These are phyloP conservation scores for Callyntrura sp. DNA, from an alignment of 2,888 invertebrate genomes.

Conservation along the genomic window DNA sequence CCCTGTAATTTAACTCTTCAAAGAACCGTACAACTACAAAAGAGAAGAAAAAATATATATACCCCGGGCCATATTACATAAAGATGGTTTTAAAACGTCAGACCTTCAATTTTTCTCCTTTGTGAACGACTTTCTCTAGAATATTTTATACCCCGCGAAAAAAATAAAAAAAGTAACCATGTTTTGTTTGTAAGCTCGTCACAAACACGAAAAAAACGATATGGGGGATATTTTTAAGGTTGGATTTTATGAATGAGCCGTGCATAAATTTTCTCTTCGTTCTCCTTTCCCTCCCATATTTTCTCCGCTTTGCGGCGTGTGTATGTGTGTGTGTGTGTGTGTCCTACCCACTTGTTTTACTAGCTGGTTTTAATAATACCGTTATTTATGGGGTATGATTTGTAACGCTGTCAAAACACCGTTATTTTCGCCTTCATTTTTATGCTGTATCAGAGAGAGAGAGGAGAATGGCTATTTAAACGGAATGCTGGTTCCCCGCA, in stretches of 20 bases:
- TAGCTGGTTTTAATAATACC: neutral
- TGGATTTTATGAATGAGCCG: neutral
- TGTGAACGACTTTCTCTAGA: too few species aligned
- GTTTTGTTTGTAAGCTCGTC: neutral
- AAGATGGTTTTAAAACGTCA: too few species aligned
- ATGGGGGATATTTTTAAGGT: neutral
- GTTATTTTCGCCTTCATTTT: neutral
- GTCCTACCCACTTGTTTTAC: conserved; percentile 6
- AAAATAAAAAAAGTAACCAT: conserved; percentile 36
- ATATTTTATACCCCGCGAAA: neutral
- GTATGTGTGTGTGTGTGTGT: too few species aligned
- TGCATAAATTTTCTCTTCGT: conserved; percentile 58
- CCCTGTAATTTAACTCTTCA: conserved; percentile 39
- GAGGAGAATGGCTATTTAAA: neutral
- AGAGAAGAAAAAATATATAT: too few species aligned
- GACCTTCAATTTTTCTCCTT: too few species aligned
- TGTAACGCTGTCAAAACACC: neutral
- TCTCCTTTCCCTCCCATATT: neutral
- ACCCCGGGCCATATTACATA: neutral
- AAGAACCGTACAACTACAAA: too few species aligned
- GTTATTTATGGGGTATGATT: neutral
- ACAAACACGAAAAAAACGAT: too few species aligned
- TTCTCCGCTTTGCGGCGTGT: neutral
- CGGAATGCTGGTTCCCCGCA: neutral
- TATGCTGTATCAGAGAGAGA: neutral